Percentiles rank a stretch among this genome's conserved stretches.
Evolutionary conservation across 2,888 invertebrate genomes (phyloP).

Genomic region (Andrena bicolor): DNA sequence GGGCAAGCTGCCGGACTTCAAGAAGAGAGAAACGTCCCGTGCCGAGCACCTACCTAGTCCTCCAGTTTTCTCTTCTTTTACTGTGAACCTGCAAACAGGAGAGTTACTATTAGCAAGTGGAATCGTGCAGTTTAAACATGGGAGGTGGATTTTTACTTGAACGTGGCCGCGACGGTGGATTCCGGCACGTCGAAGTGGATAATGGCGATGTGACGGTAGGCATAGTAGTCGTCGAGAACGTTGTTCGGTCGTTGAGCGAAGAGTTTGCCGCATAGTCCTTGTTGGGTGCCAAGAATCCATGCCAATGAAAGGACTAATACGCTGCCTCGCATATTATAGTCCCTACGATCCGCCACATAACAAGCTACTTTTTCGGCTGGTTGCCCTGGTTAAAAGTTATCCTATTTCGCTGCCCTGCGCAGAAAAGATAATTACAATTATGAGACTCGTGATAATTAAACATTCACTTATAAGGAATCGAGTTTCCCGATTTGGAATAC

Average conservation of each 20-base stretch:
- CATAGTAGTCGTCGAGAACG: slow-evolving; percentile 85
- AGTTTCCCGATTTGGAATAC: too few species aligned
- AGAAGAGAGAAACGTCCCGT: slow-evolving; percentile 89
- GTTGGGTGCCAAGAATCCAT: slow-evolving; percentile 74
- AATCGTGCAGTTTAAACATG: neutral
- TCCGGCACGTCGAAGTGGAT: slow-evolving; percentile 87
- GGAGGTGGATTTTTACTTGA: slow-evolving; percentile 80
- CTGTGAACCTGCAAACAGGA: slow-evolving; percentile 76
- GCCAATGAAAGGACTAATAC: slow-evolving; percentile 69
- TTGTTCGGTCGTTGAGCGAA: slow-evolving; percentile 85
- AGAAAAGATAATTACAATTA: neutral
- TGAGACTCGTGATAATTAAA: too few species aligned
- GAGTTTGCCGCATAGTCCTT: slow-evolving; percentile 73
- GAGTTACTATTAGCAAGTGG: neutral
- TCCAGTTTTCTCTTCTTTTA: slow-evolving; percentile 83
- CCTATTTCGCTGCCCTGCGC: slow-evolving; percentile 1
- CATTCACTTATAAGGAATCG: too few species aligned
- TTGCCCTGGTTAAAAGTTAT: neutral
- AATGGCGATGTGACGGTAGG: slow-evolving; percentile 87
- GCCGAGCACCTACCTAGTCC: slow-evolving; percentile 87
- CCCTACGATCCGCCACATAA: slow-evolving; percentile 74
- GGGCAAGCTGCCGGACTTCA: slow-evolving; percentile 94
- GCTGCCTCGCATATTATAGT: slow-evolving; percentile 74
- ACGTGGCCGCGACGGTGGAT: slow-evolving; percentile 85
- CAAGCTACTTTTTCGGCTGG: slow-evolving; percentile 47